Percentiles rank a stretch among this genome's conserved stretches.
phyloP scores from a whole-genome alignment of 2,797 vertebrate species.

The Spinibarbus caldwelli region DNA sequence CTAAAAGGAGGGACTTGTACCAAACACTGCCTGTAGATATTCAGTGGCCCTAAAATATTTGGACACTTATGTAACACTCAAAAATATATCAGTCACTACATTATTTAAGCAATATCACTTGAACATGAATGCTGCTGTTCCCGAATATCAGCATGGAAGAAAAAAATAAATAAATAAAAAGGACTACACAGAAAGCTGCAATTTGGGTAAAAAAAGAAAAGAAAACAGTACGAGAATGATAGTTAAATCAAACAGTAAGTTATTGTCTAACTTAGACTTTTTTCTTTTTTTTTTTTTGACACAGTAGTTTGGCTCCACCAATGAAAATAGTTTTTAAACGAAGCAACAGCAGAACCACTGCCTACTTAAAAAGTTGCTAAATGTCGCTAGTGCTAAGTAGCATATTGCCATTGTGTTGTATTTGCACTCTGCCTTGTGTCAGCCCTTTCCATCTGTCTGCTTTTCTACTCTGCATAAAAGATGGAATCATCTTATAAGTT shows the following conservation, averaged over 20 bases:
- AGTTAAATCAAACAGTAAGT: not conserved
- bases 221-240: not conserved
- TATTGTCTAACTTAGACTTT: not conserved
- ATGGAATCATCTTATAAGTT: not conserved
- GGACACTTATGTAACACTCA: slow-evolving; percentile 6
- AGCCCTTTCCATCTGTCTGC: not conserved
- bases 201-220: not conserved
- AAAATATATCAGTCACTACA: not conserved
- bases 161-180: not conserved
- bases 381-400: not conserved
- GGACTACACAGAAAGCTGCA: not conserved
- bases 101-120: not conserved
- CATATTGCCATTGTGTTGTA: not conserved
- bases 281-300: not conserved
- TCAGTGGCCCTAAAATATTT: slow-evolving; percentile 3
- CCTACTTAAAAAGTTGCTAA: not conserved
- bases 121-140: not conserved
- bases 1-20: not conserved
- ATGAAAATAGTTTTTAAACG: not conserved
- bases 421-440: not conserved
- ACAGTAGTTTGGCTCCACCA: not conserved
- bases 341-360: not conserved
- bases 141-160: not conserved
- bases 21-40: slow-evolving; percentile 6
- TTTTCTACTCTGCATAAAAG: not conserved